phyloP scores from a whole-genome alignment of 2,888 invertebrate species.

The Aspidapion aeneum region DNA sequence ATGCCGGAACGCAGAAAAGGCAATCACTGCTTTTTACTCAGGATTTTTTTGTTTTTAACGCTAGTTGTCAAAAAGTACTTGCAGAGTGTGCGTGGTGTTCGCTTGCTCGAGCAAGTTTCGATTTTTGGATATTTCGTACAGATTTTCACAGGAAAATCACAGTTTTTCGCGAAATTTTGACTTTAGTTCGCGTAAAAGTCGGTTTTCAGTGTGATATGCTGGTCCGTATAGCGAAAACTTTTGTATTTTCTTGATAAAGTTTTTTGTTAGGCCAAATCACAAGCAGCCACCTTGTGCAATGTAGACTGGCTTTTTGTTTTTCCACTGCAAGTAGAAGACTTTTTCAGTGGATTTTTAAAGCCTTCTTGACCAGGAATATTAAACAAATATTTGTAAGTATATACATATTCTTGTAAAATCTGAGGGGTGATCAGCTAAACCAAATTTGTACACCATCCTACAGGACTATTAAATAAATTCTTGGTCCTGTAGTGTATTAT shows the following conservation, averaged over 20 bases:
- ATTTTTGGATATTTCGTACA: not conserved
- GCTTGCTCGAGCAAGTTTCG: not conserved
- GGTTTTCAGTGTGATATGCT: not conserved
- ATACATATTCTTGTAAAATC: too few species aligned
- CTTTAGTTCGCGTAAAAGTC: not conserved
- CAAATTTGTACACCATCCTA: too few species aligned
- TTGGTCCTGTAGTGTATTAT: too few species aligned
- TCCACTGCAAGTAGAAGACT: not conserved
- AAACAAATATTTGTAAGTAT: not conserved
- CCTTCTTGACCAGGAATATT: not conserved
- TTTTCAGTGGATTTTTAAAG: not conserved
- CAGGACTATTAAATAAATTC: too few species aligned
- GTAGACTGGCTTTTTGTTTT: not conserved
- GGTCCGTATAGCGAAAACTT: not conserved
- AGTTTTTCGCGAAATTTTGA: conserved; percentile 19
- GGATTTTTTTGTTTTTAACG: not conserved
- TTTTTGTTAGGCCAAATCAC: too few species aligned
- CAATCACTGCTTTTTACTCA: too few species aligned
- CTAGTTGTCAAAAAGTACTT: not conserved
- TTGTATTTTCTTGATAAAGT: too few species aligned
- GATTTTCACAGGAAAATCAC: conserved; percentile 34
- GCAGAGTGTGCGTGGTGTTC: not conserved
- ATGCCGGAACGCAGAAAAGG: too few species aligned
- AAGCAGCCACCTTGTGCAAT: too few species aligned
- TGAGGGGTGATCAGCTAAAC: too few species aligned